These are phyloP conservation scores for Cassiopea xamachana DNA, from an alignment of 30 jellyfish, hydroid and myxozoan species.

Conservation along the genomic window DNA sequence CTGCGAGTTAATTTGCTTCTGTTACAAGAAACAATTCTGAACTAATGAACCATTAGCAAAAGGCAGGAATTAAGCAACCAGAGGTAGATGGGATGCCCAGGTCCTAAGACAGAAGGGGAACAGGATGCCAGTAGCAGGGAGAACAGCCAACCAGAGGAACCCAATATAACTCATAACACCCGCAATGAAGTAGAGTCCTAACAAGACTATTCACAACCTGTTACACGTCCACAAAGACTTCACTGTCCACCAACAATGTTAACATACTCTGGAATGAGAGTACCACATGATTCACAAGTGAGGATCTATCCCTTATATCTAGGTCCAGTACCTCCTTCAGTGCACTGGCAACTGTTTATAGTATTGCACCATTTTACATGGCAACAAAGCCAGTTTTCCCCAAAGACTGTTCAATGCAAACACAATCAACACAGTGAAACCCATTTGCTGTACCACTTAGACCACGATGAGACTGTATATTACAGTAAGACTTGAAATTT, in stretches of 20 bases:
- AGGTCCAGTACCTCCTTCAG: not conserved
- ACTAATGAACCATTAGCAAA: not conserved
- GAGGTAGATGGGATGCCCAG: not conserved
- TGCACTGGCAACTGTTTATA: not conserved
- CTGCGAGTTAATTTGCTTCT: conserved; percentile 5
- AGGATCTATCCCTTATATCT: not conserved
- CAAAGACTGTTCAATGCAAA: not conserved
- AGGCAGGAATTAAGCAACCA: not conserved
- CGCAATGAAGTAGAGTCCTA: not conserved
- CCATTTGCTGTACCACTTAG: conserved; percentile 8
- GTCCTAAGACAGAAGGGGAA: not conserved
- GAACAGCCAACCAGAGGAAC: conserved; percentile 2
- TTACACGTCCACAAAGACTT: conserved; percentile 9
- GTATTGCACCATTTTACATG: conserved; percentile 6
- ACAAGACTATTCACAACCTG: not conserved
- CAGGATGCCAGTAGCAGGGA: conserved; percentile 1
- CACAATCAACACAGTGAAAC: not conserved
- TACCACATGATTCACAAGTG: not conserved
- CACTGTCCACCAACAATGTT: conserved; percentile 15
- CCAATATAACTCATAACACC: conserved; percentile 11
- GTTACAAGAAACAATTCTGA: not conserved
- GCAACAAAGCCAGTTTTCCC: not conserved
- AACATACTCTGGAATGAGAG: conserved; percentile 1
- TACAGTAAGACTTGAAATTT: not conserved
- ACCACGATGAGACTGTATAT: not conserved